Evolutionary conservation across 2,797 vertebrate genomes (phyloP), one percentile per base, ranked within the genome.

Genomic region (Miichthys miiuy): DNA sequence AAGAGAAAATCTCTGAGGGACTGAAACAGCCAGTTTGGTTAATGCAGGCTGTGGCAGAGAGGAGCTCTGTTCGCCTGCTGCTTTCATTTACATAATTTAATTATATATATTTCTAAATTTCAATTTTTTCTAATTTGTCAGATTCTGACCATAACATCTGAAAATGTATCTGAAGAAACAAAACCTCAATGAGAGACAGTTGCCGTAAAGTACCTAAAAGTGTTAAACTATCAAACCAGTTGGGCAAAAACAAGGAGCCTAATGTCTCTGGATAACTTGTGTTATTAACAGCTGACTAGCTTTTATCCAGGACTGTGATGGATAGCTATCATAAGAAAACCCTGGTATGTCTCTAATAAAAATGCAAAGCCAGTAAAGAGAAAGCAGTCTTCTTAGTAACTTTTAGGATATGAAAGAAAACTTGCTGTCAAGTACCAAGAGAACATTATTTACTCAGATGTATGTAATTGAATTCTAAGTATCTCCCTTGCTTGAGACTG

Each of bases 1-100:
- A 66, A 21, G 65, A 66, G 50, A 20, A 63, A 74, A 42, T 61
- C 47, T 72, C 63, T 18, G 27, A 56, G 21, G 72, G 42, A 61
- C n/a, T 25, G 23, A 60, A 75, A 25, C 44, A 52, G 67, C n/a
- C 72, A 54, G 44, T 54, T 64, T 72, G 11, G 4, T n/a, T 21
- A 23, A 54, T 12, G 50, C 57, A 54, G 20, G 47, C 30, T 56
- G 52, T 66, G 34, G 25, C 50, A 67, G 16, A 78, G 50, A 78
- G 42, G 13, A 76, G 66, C 61, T 55, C 47, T 50, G 3, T 50
- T 65, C 14, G 9, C 14, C 50, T 1, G 30, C 18, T 62, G 41
- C 8, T 21, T 65, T 66, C 17, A 66, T 34, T 70, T 52, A 60
- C 30, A 67, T 72, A 48, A 38, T 38, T 38, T 38, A 38, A 38